Evolutionary conservation across 2,888 invertebrate genomes (phyloP).

Genomic region (Cantharis flavilabris): DNA sequence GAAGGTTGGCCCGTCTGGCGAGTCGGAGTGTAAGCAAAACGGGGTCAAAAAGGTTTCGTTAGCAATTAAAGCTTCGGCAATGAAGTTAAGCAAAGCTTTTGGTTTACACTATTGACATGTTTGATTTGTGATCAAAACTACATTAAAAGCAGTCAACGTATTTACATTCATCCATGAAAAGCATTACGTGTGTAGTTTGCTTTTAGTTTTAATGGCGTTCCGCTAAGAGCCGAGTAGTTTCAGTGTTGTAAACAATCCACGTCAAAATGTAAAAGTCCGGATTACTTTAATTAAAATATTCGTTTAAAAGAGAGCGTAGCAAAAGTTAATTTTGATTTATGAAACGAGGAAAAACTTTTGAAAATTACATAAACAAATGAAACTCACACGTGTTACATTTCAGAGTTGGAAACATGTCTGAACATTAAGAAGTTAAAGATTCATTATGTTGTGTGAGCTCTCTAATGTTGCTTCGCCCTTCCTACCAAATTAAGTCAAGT

Average conservation of each 20-base stretch:
- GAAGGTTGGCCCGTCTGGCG: too few species aligned
- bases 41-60: not conserved
- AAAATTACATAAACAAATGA: not conserved
- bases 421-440: constrained; percentile 1
- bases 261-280: not conserved
- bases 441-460: not conserved
- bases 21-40: too few species aligned
- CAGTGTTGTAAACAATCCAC: not conserved
- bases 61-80: not conserved
- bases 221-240: not conserved
- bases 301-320: not conserved
- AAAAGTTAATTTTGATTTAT: not conserved
- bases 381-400: not conserved
- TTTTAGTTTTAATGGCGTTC: not conserved
- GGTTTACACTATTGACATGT: not conserved
- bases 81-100: not conserved
- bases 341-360: not conserved
- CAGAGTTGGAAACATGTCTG: not conserved
- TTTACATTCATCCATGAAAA: not conserved
- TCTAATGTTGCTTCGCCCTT: not conserved
- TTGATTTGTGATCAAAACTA: not conserved
- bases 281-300: not conserved
- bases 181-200: not conserved
- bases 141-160: not conserved
- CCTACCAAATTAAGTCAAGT: not conserved